Evolutionary conservation across 2,888 invertebrate species (phyloP).

Genomic region (Tenthredo amoena): DNA sequence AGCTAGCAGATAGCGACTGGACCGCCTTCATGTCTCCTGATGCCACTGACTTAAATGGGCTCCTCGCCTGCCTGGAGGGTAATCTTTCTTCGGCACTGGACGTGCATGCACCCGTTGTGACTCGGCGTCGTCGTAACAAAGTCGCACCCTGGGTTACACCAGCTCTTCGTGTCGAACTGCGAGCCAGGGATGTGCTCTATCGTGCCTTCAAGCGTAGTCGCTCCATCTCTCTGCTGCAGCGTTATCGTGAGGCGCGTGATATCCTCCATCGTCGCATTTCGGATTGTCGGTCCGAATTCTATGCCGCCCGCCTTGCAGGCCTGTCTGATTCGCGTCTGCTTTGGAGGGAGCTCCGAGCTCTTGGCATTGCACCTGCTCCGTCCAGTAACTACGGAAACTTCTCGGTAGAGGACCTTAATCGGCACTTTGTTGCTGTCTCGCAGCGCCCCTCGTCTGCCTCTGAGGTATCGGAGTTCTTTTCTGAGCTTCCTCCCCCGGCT

Average conservation of each 20-base stretch:
- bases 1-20: too few relatives aligned
- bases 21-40: too few relatives aligned
- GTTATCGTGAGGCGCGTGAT: not conserved
- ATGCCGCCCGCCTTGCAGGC: not conserved
- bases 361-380: not conserved
- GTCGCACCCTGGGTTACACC: too few relatives aligned
- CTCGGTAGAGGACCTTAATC: not conserved
- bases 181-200: not conserved
- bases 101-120: too few relatives aligned
- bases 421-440: not conserved
- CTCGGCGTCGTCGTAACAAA: too few relatives aligned
- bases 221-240: not conserved
- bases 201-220: not conserved
- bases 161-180: not conserved
- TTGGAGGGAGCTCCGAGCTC: not conserved
- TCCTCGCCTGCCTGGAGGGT: too few relatives aligned
- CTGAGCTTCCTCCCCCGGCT: not conserved
- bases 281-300: not conserved
- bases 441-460: not conserved
- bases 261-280: not conserved
- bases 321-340: not conserved
- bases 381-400: not conserved
- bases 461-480: not conserved
- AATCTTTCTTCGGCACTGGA: too few relatives aligned
- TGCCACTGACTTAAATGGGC: not conserved